phyloP scores from a whole-genome alignment of 2,888 invertebrate genomes.

The Erebia ligea region DNA sequence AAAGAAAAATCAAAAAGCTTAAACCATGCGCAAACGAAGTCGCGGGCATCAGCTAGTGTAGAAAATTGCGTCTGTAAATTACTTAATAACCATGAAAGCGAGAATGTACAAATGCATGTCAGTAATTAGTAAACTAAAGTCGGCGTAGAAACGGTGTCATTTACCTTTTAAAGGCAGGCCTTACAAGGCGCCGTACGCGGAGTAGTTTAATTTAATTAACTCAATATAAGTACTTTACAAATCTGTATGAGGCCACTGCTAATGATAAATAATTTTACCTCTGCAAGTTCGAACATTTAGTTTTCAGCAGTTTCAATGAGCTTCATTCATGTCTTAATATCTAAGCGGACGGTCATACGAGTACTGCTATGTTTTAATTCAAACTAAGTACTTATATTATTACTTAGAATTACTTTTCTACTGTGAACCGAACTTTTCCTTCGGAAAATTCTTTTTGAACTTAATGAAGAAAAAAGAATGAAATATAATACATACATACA shows the following conservation, averaged over 20 bases:
- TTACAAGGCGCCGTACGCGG: neutral
- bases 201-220: conserved; percentile 3
- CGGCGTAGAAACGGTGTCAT: neutral
- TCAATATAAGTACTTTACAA: neutral
- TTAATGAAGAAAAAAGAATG: too few relatives aligned
- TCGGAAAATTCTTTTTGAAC: too few relatives aligned
- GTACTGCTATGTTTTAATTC: neutral
- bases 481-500: too few relatives aligned
- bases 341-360: neutral
- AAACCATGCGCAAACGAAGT: too few relatives aligned
- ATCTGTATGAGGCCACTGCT: neutral
- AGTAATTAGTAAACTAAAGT: neutral
- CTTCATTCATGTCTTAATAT: too few relatives aligned
- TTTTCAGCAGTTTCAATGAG: neutral
- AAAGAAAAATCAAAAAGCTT: too few relatives aligned
- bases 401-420: too few relatives aligned
- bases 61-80: conserved; percentile 49
- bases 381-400: neutral
- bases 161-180: neutral
- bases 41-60: too few relatives aligned
- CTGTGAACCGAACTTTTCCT: too few relatives aligned
- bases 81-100: neutral
- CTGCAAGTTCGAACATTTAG: neutral
- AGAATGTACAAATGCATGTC: neutral
- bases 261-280: conserved; percentile 13